phyloP scores from a whole-genome alignment of 2,797 vertebrate genomes.

The Clarias pachynema region DNA sequence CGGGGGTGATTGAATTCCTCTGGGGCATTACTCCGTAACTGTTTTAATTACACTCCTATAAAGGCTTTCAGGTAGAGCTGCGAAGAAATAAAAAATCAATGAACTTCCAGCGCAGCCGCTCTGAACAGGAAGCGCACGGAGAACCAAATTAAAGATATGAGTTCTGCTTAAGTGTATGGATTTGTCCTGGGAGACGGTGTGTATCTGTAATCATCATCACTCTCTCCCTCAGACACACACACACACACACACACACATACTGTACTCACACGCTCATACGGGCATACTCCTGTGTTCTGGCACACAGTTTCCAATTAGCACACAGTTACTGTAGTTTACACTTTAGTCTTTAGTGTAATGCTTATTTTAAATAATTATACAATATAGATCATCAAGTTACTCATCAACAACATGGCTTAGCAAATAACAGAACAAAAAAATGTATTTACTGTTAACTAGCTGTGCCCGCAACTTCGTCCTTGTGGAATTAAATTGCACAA shows the following conservation, averaged over 20 bases:
- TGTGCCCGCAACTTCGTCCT: too few relatives aligned
- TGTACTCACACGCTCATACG: constrained; percentile 2
- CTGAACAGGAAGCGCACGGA: constrained; percentile 14
- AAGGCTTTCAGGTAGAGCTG: constrained; percentile 33
- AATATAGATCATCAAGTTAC: neutral
- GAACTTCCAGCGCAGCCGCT: constrained; percentile 22
- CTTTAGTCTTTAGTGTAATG: neutral
- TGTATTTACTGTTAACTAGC: too few relatives aligned
- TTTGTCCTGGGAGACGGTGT: constrained; percentile 4
- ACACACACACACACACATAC: neutral
- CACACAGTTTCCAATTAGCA: constrained; percentile 1
- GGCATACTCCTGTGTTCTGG: neutral
- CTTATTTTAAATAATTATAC: neutral
- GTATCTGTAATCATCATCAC: neutral
- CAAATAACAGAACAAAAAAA: neutral
- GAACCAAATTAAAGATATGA: constrained; percentile 12
- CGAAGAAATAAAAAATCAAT: constrained; percentile 28
- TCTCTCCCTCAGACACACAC: neutral
- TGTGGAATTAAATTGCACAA: too few relatives aligned
- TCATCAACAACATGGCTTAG: neutral
- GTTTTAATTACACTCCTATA: constrained; percentile 42
- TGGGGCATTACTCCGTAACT: constrained; percentile 21
- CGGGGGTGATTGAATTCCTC: constrained; percentile 40
- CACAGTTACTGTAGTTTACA: neutral
- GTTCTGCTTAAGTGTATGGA: constrained; percentile 15